Percentiles rank a stretch among this genome's conserved stretches.
Evolutionary conservation across 2,888 invertebrate species (phyloP).

Genomic region (Alsophila aescularia): DNA sequence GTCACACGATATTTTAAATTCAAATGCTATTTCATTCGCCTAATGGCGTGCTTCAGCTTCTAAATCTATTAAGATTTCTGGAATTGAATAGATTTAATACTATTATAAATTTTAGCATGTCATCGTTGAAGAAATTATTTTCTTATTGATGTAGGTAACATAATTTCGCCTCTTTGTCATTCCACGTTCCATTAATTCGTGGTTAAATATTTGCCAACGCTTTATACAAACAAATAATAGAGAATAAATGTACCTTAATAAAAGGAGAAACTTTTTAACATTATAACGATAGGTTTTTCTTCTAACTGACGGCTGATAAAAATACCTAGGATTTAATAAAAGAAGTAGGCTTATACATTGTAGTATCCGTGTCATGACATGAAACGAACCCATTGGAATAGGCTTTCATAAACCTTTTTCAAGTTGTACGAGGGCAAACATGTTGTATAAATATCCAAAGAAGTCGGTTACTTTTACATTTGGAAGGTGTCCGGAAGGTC

Average conservation of each 20-base stretch:
- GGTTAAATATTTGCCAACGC: not conserved
- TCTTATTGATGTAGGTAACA: not conserved
- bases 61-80: slow-evolving; percentile 55
- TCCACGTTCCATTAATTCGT: not conserved
- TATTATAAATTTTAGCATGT: slow-evolving; percentile 25
- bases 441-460: not conserved
- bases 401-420: slow-evolving; percentile 21
- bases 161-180: not conserved
- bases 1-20: slow-evolving; percentile 51
- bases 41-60: slow-evolving; percentile 56
- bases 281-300: not conserved
- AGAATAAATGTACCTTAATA: not conserved
- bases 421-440: slow-evolving; percentile 12
- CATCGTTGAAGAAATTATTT: not conserved
- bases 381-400: not conserved
- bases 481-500: slow-evolving; percentile 30
- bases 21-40: slow-evolving; percentile 53
- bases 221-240: not conserved
- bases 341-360: not conserved
- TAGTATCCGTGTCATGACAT: slow-evolving; percentile 2
- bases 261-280: not conserved
- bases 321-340: not conserved
- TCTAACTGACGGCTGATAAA: not conserved
- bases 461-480: slow-evolving; percentile 35
- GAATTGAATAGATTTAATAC: slow-evolving; percentile 45